Evolutionary conservation across 1,140 invertebrate genomes (phyloP), one percentile per base, ranked within the genome.

Genomic region (Grapholita molesta): DNA sequence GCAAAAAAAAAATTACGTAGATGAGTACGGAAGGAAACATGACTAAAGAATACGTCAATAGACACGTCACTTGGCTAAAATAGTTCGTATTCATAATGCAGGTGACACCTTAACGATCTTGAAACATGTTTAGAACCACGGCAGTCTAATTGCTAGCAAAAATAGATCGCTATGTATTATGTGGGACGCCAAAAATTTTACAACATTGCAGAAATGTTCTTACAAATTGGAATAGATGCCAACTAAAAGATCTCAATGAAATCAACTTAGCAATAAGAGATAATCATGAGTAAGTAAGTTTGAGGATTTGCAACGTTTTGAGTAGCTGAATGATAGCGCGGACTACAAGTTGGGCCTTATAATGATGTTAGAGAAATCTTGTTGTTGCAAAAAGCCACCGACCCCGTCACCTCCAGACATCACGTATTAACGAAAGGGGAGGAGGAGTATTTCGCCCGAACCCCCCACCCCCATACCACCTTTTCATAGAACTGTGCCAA

Each of bases 381-480:
- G 75, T 71, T 65, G 68, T 70, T 67, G 69, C 77, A 82, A 85
- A 84, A 85, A 88, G 73, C 77, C 73, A 70, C 5, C 57, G 69
- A 70, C 65, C 77, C 80, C 76, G 79, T 82, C 78, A 83, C 84
- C 77, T 84, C 75, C 77, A 82, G 75, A 71, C 73, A 74, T 70
- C 69, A 82, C 80, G 76, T 81, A 68, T 73, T 61, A 65, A 61
- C 67, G 12, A 65, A 61, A 65, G 12, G 68, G 55, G 66, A 70
- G 42, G 65, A 32, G 7, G 66, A 70, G 42, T 53, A 32, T 2
- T 11, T 71, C 18, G 66, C 61, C 48, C 61, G 61, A 0, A 5
- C 4, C 53, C 33, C 52, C 68, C 35, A 5, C 35, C 35, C n/a
- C n/a, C n/a, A n/a, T n/a, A 35, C 74, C 71, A 69, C 28, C 67